phyloP scores from a whole-genome alignment of 2,888 invertebrate genomes.

The Incurvaria masculella region DNA sequence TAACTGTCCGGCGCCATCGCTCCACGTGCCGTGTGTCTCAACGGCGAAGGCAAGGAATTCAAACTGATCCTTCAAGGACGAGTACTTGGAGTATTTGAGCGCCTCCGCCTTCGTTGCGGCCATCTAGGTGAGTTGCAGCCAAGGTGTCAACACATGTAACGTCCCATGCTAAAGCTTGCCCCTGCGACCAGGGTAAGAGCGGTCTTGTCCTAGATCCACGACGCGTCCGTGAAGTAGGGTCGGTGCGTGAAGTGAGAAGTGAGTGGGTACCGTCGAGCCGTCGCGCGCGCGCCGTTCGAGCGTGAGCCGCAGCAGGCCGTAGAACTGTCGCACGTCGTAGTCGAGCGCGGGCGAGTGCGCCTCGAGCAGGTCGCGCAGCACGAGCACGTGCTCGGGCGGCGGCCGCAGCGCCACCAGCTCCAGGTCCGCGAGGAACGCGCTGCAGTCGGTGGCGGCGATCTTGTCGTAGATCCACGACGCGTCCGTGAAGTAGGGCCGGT shows the following conservation, averaged over 20 bases:
- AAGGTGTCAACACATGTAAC: too few species aligned
- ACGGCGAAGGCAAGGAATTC: too few species aligned
- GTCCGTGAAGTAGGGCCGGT: slow-evolving; percentile 69
- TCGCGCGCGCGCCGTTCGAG: slow-evolving; percentile 38
- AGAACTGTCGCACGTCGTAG: slow-evolving; percentile 81
- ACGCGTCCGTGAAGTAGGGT: slow-evolving; percentile 68
- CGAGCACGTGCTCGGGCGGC: slow-evolving; percentile 49
- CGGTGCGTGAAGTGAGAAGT: slow-evolving; percentile 65
- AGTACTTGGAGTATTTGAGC: neutral
- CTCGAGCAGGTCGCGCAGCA: slow-evolving; percentile 68
- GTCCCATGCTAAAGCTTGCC: too few species aligned
- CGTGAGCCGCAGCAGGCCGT: slow-evolving; percentile 56
- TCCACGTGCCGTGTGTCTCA: too few species aligned
- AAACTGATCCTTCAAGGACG: too few species aligned
- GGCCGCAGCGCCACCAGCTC: slow-evolving; percentile 50
- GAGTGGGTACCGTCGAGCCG: too few species aligned
- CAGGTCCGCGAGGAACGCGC: slow-evolving; percentile 75
- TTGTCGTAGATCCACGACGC: slow-evolving; percentile 78
- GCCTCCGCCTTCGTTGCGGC: too few species aligned
- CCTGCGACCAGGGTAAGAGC: too few species aligned
- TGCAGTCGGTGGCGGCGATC: slow-evolving; percentile 72
- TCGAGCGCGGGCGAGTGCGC: slow-evolving; percentile 68
- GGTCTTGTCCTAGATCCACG: slow-evolving; percentile 79
- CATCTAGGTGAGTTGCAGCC: neutral
- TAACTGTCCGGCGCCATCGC: too few species aligned